phyloP scores from a whole-genome alignment of 2,888 invertebrate genomes.

The Drosophila antonietae region DNA sequence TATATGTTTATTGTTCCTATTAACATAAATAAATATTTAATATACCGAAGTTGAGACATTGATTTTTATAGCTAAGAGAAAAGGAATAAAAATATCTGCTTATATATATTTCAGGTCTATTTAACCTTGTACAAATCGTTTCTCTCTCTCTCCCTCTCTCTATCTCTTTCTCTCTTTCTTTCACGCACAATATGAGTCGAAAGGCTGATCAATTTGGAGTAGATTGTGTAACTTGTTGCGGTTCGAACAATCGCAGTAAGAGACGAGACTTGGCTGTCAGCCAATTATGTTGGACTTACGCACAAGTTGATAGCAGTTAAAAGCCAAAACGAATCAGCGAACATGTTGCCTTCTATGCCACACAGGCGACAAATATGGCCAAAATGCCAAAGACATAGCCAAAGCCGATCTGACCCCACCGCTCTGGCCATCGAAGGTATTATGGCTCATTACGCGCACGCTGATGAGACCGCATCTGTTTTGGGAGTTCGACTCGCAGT shows the following conservation, averaged over 20 bases:
- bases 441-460: slow-evolving; percentile 71
- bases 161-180: no score
- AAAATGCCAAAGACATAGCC: slow-evolving; percentile 45
- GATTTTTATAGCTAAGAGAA: no score
- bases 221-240: background rate
- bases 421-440: background rate
- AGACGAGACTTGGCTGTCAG: slow-evolving; percentile 22
- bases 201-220: background rate
- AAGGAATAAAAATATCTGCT: no score
- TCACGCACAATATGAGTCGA: background rate
- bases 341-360: slow-evolving; percentile 46
- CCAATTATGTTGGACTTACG: slow-evolving; percentile 61
- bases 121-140: no score
- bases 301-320: slow-evolving; percentile 36
- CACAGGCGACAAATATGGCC: slow-evolving; percentile 74
- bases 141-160: no score
- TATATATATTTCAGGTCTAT: no score
- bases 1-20: no score
- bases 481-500: slow-evolving; percentile 19
- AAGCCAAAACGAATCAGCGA: slow-evolving; percentile 7
- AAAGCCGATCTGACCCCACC: slow-evolving; percentile 9
- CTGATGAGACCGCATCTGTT: slow-evolving; percentile 57
- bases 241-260: background rate
- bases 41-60: no score
- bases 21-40: no score